These are phyloP conservation scores for Alethe diademata DNA, from an alignment of 2,113 vertebrate genomes.

Conservation along the genomic window DNA sequence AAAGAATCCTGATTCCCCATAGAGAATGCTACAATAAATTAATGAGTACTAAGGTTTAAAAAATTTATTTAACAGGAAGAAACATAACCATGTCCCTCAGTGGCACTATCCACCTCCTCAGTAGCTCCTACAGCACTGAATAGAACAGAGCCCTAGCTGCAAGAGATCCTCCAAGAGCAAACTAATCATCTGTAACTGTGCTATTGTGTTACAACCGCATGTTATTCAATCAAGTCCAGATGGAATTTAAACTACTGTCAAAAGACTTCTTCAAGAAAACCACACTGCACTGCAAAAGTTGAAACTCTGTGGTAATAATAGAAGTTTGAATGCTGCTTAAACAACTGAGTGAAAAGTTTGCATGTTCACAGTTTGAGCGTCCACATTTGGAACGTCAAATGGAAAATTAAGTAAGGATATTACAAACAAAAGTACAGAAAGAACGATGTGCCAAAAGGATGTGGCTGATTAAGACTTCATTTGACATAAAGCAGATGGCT, in stretches of 20 bases:
- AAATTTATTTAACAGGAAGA: neutral
- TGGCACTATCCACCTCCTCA: neutral
- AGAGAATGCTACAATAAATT: neutral
- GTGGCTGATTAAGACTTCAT: neutral
- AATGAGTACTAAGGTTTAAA: neutral
- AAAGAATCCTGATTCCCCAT: neutral
- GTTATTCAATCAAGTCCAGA: neutral
- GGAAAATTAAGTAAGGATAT: constrained; percentile 21
- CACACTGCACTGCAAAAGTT: neutral
- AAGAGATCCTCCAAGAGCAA: neutral
- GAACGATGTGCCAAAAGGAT: neutral
- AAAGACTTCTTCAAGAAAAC: neutral
- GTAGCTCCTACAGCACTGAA: neutral
- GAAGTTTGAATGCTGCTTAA: neutral
- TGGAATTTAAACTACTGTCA: neutral
- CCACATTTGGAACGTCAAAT: neutral
- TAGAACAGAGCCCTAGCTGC: neutral
- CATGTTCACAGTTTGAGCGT: neutral
- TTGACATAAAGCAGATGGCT: constrained; percentile 8
- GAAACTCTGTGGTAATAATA: neutral
- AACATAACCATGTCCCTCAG: neutral
- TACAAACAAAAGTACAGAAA: constrained; percentile 27
- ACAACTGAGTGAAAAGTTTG: neutral
- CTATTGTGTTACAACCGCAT: neutral
- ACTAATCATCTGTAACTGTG: neutral